Evolutionary conservation across 2,888 invertebrate genomes (phyloP), one percentile per base, ranked within the genome.

Genomic region (Polyploca ridens): DNA sequence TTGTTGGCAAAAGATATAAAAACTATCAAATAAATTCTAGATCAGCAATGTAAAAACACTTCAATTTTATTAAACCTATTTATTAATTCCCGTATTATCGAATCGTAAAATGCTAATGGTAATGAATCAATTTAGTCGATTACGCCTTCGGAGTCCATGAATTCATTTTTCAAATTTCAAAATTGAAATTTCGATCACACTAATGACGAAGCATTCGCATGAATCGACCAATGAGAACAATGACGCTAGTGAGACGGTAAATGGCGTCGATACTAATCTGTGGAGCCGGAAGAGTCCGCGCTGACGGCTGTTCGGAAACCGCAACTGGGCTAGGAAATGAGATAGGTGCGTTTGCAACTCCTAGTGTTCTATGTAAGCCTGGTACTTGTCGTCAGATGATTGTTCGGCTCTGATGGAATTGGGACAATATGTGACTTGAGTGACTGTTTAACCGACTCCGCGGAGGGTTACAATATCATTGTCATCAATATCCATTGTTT

Each of bases 251-350:
- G 87, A 87, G 86, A 84, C 89, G 89, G 93, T 90, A 92, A 90
- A 90, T 89, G 83, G 87, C 86, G 78, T 88, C 89, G 93, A 94
- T 94, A 91, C 89, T 93, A 93, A 94, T 94, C 93, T 92, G 84
- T 77, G 89, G 87, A 93, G 93, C 92, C 93, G 93, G 93, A 93
- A 86, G 87, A 83, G 86, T 83, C 85, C 83, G 84, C 83, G 90
- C 89, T 89, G 89, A 88, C 91, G 92, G 89, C 88, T 83, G 85
- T 86, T 90, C 93, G 92, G 93, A 93, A 91, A 79, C 90, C 88
- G 83, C 91, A 90, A 92, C 93, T 91, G 93, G 90, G 92, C 90
- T 93, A 92, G 93, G 93, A 94, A 93, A 94, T 93, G 93, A 93
- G 93, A 93, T 94, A 93, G 91, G 86, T 89, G 87, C 87, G 75